A percentile compares a stretch with the other conserved stretches of the same genome.
These are phyloP conservation scores for Astropecten irregularis DNA, from an alignment of 53 echinoderm and acorn worm species.

Conservation along the genomic window DNA sequence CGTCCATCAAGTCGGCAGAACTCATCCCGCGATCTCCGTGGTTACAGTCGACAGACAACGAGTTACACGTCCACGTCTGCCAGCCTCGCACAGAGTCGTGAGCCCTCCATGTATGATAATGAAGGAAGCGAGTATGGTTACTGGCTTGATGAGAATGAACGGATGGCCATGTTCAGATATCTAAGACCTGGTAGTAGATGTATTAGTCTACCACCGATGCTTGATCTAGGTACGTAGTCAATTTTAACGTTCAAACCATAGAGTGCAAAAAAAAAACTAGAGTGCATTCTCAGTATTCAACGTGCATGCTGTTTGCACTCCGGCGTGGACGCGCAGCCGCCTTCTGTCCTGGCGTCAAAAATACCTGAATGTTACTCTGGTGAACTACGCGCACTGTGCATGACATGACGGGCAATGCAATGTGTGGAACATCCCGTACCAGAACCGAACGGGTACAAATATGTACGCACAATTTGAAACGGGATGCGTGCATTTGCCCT, in stretches of 20 bases:
- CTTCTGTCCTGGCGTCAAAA: too few species aligned
- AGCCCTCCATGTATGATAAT: conserved; percentile 75
- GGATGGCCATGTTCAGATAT: conserved; percentile 80
- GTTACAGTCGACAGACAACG: conserved; percentile 91
- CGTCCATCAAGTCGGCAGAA: conserved; percentile 74
- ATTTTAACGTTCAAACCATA: neutral
- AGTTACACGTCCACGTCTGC: conserved; percentile 86
- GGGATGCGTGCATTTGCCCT: too few species aligned
- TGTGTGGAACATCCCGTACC: too few species aligned
- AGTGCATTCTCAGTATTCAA: too few species aligned
- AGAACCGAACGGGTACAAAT: too few species aligned
- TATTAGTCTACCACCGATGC: conserved; percentile 90
- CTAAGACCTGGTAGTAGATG: conserved; percentile 89
- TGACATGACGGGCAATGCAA: too few species aligned
- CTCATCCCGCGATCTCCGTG: conserved; percentile 76
- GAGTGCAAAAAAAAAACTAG: too few species aligned
- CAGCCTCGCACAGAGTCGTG: conserved; percentile 81
- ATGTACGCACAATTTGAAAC: too few species aligned
- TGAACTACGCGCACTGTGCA: too few species aligned
- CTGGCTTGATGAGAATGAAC: conserved; percentile 86
- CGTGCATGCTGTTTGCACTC: too few species aligned
- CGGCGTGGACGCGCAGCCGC: too few species aligned
- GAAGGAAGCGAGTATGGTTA: conserved; percentile 70
- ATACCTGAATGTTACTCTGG: too few species aligned
- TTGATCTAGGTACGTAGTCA: conserved; percentile 78